A percentile compares a stretch with the other conserved stretches of the same genome.
Conservation (phyloP, 2,113 vertebrate genomes). For the Sebastes schlegelii region DNA sequence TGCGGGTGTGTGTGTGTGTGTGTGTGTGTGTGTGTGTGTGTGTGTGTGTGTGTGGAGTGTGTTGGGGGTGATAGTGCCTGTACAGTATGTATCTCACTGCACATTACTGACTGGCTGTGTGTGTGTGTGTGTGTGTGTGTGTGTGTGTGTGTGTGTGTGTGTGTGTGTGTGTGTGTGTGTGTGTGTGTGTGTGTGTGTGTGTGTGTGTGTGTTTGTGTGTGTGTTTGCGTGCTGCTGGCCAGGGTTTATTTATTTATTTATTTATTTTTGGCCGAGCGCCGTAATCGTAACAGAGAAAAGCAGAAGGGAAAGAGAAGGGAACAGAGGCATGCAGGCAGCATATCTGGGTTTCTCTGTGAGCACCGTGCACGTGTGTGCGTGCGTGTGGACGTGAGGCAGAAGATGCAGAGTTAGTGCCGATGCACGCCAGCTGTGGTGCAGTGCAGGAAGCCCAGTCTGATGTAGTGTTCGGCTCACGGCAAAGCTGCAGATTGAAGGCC, state of each 20-base stretch:
- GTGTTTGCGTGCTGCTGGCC: slow-evolving; percentile 7
- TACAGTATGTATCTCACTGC: slow-evolving; percentile 26
- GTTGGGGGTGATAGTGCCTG: slow-evolving; percentile 20
- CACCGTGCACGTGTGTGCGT: not conserved
- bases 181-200: slow-evolving; percentile 23
- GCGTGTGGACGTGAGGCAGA: slow-evolving; percentile 24
- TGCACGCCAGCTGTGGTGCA: slow-evolving; percentile 42
- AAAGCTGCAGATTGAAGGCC: slow-evolving; percentile 47
- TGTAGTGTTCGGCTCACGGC: slow-evolving; percentile 48
- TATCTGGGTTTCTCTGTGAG: slow-evolving; percentile 16
- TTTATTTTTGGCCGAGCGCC: slow-evolving; percentile 30
- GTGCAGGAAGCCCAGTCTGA: slow-evolving; percentile 42
- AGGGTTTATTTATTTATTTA: slow-evolving; percentile 34
- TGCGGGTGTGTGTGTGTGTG: slow-evolving; percentile 39
- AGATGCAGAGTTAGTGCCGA: slow-evolving; percentile 25
- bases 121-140: slow-evolving; percentile 23
- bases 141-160: not conserved
- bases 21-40: too few relatives aligned
- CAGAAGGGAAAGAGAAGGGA: slow-evolving; percentile 30
- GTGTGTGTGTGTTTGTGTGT: slow-evolving; percentile 17
- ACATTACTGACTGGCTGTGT: slow-evolving; percentile 24
- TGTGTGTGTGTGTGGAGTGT: slow-evolving; percentile 39
- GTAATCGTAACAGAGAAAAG: slow-evolving; percentile 38
- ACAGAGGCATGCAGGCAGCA: slow-evolving; percentile 22
- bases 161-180: not conserved